Evolutionary conservation across 2,113 vertebrate species (phyloP).

Genomic region (Eretmodus cyanostictus): DNA sequence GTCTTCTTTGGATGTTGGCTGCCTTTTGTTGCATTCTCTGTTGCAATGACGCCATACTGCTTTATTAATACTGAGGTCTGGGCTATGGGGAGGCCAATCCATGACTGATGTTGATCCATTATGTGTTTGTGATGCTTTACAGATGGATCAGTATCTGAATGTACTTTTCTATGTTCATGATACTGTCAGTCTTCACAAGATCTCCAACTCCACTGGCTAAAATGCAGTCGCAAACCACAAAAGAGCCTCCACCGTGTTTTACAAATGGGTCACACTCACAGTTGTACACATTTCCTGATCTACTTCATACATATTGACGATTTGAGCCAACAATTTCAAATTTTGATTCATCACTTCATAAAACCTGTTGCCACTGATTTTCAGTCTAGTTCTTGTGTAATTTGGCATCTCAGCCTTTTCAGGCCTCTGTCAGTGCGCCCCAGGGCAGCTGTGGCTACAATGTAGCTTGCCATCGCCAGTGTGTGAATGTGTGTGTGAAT

Average conservation of each 20-base stretch:
- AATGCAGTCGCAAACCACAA: neutral
- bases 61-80: neutral
- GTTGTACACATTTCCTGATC: neutral
- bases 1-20: neutral
- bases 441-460: no score
- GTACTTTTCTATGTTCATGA: neutral
- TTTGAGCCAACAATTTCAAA: neutral
- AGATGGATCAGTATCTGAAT: neutral
- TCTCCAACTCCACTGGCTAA: neutral
- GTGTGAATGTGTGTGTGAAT: no score
- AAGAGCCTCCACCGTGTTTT: rapidly evolving
- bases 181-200: neutral
- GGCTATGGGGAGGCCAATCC: neutral
- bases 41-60: rapidly evolving
- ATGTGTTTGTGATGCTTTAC: rapidly evolving
- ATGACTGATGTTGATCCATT: neutral
- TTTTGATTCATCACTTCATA: neutral
- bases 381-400: neutral
- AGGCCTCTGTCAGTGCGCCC: no score
- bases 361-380: neutral
- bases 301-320: neutral
- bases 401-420: neutral
- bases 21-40: neutral
- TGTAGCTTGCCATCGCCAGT: no score
- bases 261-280: neutral